Evolutionary conservation across 2,888 invertebrate genomes (phyloP), one percentile per base, ranked within the genome.

Genomic region (Athrips mouffetella): DNA sequence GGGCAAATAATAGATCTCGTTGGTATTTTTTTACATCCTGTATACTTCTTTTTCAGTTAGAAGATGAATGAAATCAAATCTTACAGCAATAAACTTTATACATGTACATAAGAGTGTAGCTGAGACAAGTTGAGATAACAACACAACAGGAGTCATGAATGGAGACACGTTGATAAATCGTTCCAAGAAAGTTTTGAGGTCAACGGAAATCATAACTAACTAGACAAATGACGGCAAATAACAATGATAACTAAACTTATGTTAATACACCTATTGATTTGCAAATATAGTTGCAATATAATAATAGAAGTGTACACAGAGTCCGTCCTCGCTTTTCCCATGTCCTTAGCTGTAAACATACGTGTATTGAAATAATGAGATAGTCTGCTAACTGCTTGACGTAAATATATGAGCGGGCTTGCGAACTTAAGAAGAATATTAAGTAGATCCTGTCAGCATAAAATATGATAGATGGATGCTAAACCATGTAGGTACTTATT

Each of bases 361-460:
- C 86, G 85, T 85, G 85, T 57, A 62, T 53, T 62, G 86, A 79
- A 84, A 73, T 86, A 85, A 86, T 85, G 72, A 73, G 77, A 84
- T 81, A 66, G 67, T 59, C 68, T 72, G 73, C 73, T 78, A 80
- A 76, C 69, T 60, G 70, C 52, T 67, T 80, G 82, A 80, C 79
- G 82, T 82, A 80, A 76, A 81, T 80, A 72, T 72, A 77, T 73
- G 60, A 60, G 60, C 63, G 60, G 54, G 67, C 63, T 58, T 56
- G 59, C 48, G 52, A 51, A 53, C 58, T 49, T 50, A 37, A 50
- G 45, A 40, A 20, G 57, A 55, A 63, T 61, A 51, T 52, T 48
- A 54, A 60, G 53, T 52, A 46, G 52, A 50, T 41, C 49, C 16
- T 27, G 23, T 13, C 15, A 25, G 41, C 3, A n/a, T 41, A 15